These are phyloP conservation scores for Nasonovia ribisnigri DNA, from an alignment of 2,888 invertebrate species.

Conservation along the genomic window DNA sequence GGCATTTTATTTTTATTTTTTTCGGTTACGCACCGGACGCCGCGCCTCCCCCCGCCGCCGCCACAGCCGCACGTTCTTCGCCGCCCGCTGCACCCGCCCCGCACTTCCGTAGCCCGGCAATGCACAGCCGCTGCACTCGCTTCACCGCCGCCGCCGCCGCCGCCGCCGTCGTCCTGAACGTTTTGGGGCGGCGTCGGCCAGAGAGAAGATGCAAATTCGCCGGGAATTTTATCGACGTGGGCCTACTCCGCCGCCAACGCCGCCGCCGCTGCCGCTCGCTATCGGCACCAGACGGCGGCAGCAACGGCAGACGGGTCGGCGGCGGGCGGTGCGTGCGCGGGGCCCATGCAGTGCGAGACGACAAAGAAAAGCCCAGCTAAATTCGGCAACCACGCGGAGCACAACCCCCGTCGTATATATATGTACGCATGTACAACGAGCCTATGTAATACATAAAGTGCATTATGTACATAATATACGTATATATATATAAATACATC, in stretches of 20 bases:
- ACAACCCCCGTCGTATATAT: slow-evolving; percentile 40
- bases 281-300: slow-evolving; percentile 63
- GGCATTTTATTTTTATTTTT: slow-evolving; percentile 48
- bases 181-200: slow-evolving; percentile 40
- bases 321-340: slow-evolving; percentile 23
- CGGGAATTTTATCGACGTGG: slow-evolving; percentile 64
- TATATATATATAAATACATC: not conserved
- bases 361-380: slow-evolving; percentile 64
- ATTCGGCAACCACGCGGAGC: slow-evolving; percentile 63
- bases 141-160: not conserved
- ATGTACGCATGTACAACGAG: not conserved
- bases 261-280: slow-evolving; percentile 12
- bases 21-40: slow-evolving; percentile 59
- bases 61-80: not conserved
- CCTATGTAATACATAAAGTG: not conserved
- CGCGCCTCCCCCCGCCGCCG: slow-evolving; percentile 1
- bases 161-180: not conserved
- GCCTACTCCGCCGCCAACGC: slow-evolving; percentile 51
- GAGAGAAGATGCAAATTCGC: slow-evolving; percentile 65
- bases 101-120: not conserved
- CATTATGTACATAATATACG: not conserved
- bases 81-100: not conserved
- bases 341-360: slow-evolving; percentile 46
- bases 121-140: not conserved
- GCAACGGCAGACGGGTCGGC: slow-evolving; percentile 26